phyloP scores from a whole-genome alignment of 2,113 vertebrate genomes.

The Oreochromis tanganicae region DNA sequence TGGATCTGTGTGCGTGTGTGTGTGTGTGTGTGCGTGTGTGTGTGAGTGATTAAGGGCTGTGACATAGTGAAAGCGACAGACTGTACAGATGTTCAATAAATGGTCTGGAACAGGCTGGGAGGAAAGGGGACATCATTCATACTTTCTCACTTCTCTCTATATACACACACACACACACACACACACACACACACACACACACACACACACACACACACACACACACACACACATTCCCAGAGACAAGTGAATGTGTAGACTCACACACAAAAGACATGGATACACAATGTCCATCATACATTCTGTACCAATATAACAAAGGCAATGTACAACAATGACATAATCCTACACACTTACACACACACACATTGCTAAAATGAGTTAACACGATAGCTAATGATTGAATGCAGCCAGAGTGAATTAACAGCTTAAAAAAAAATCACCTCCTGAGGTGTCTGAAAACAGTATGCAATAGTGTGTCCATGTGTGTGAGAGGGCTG shows the following conservation, averaged over 20 bases:
- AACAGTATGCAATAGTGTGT: background rate
- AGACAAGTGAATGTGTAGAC: background rate
- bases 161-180: background rate
- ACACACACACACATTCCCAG: background rate
- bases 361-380: background rate
- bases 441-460: background rate
- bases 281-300: background rate
- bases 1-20: background rate
- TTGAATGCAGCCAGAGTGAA: background rate
- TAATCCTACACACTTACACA: background rate
- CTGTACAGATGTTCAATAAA: conserved; percentile 68
- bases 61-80: conserved; percentile 46
- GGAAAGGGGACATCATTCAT: conserved; percentile 43
- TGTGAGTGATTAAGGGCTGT: conserved; percentile 46
- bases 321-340: background rate
- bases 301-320: background rate
- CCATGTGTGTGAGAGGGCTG: background rate
- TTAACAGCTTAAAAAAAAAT: background rate
- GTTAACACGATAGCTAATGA: conserved; percentile 6
- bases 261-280: background rate
- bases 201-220: background rate
- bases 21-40: background rate
- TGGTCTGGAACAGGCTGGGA: conserved; percentile 55
- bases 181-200: background rate
- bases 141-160: background rate